A percentile compares a stretch with the other conserved stretches of the same genome.
Conservation (phyloP, 2,888 invertebrate genomes). For the Drepanosiphum platanoidis region DNA sequence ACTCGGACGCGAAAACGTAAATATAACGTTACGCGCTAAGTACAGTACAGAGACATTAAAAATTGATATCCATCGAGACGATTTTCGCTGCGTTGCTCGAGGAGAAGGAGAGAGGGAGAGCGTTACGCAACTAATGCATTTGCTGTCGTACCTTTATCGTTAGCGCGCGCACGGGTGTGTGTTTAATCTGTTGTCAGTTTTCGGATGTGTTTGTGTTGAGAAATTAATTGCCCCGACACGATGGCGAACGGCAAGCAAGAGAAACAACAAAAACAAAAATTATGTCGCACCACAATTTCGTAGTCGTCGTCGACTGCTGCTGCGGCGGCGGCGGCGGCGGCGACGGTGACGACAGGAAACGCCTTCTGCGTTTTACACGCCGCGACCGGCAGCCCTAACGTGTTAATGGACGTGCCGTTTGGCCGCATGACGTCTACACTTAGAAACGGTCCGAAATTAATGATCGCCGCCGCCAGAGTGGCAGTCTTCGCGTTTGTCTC, state of each 20-base stretch:
- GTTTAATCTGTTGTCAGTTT: constrained; percentile 37
- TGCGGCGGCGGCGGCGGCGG: too few relatives aligned
- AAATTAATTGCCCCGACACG: constrained; percentile 47
- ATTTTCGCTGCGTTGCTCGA: not conserved
- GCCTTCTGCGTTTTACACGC: not conserved
- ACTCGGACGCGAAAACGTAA: too few relatives aligned
- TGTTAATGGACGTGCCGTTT: constrained; percentile 53
- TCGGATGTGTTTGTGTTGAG: constrained; percentile 32
- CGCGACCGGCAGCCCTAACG: not conserved
- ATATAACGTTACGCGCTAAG: too few relatives aligned
- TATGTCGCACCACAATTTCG: not conserved
- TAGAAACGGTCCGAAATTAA: constrained; percentile 34
- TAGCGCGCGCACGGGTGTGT: not conserved
- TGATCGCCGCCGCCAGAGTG: not conserved
- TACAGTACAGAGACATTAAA: not conserved
- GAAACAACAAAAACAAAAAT: constrained; percentile 31
- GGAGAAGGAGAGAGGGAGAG: too few relatives aligned
- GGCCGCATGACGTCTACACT: constrained; percentile 54
- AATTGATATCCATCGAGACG: not conserved
- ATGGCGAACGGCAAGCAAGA: not conserved
- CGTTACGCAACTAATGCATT: not conserved
- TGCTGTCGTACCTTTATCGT: not conserved
- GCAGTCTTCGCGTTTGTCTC: constrained; percentile 11
- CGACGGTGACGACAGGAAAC: constrained; percentile 15
- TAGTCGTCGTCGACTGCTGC: not conserved